A percentile compares a stretch with the other conserved stretches of the same genome.
Evolutionary conservation across 1,140 invertebrate genomes (phyloP).

Genomic region (Apocrypta bakeri): DNA sequence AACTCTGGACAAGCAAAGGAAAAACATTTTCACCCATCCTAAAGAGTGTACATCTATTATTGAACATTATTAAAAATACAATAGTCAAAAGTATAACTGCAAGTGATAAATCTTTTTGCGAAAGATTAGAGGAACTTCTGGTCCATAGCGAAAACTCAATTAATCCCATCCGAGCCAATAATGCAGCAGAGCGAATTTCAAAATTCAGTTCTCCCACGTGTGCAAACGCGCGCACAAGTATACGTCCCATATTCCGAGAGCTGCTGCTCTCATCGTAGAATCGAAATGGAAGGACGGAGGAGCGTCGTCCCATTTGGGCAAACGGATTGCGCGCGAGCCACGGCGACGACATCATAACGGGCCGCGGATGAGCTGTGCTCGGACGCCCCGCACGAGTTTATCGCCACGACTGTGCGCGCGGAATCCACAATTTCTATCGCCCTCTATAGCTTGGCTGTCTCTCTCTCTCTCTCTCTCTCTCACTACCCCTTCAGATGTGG

Average conservation of each 20-base stretch:
- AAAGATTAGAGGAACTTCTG: neutral
- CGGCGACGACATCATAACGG: conserved; percentile 30
- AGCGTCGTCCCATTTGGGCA: conserved; percentile 21
- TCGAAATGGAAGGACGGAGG: conserved; percentile 15
- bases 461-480: neutral
- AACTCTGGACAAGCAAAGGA: too few species aligned
- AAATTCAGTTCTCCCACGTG: conserved; percentile 3
- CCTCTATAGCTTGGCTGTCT: too few species aligned
- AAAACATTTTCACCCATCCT: too few species aligned
- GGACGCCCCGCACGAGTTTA: conserved; percentile 17
- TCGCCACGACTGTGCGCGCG: neutral
- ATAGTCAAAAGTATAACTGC: too few species aligned
- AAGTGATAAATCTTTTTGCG: too few species aligned
- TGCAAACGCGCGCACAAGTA: neutral
- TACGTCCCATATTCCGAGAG: conserved; percentile 2
- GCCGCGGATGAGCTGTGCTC: conserved; percentile 7
- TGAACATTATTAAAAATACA: too few species aligned
- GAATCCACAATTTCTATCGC: conserved; percentile 12
- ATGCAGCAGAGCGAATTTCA: neutral
- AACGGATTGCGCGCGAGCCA: conserved; percentile 36
- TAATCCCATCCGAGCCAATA: neutral
- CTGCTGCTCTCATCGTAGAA: conserved; percentile 11
- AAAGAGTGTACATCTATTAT: too few species aligned
- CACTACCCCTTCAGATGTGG: neutral
- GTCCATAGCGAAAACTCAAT: neutral